These are phyloP conservation scores for Caenorhabditis inopinata DNA, from an alignment of 1,140 invertebrate species.

Conservation along the genomic window DNA sequence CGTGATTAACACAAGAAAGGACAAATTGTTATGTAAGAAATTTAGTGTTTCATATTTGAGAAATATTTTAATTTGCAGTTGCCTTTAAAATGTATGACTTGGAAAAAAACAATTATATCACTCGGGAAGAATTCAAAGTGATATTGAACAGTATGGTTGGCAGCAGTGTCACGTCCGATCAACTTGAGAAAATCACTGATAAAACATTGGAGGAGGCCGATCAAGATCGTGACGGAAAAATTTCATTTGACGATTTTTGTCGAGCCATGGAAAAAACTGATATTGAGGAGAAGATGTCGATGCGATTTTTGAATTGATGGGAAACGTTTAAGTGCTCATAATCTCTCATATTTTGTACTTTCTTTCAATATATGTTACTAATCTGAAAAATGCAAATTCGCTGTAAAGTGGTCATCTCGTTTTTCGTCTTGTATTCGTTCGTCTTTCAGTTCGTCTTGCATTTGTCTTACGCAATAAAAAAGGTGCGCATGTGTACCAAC, in stretches of 20 bases:
- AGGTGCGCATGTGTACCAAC: too few species aligned
- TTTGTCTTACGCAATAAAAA: too few species aligned
- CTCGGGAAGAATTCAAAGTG: slow-evolving; percentile 88
- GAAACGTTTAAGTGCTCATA: too few species aligned
- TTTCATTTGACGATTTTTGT: slow-evolving; percentile 68
- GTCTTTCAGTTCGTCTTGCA: too few species aligned
- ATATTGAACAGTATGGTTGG: slow-evolving; percentile 91
- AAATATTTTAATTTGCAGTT: slow-evolving; percentile 74
- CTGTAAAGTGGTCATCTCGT: too few species aligned
- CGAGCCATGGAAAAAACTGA: slow-evolving; percentile 69
- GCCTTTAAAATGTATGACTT: slow-evolving; percentile 99
- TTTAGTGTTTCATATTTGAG: too few species aligned
- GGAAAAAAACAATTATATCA: slow-evolving; percentile 94
- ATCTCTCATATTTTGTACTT: too few species aligned
- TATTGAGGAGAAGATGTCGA: slow-evolving; percentile 70
- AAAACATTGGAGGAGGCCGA: slow-evolving; percentile 70
- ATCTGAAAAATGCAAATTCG: too few species aligned
- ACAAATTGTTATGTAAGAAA: slow-evolving; percentile 86
- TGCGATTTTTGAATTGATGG: slow-evolving; percentile 66
- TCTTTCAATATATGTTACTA: too few species aligned
- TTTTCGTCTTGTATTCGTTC: too few species aligned
- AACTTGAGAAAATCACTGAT: slow-evolving; percentile 71
- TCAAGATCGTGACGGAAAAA: slow-evolving; percentile 68
- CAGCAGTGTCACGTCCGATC: slow-evolving; percentile 80
- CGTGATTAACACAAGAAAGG: slow-evolving; percentile 84